Conservation (phyloP, 2,888 invertebrate species). For the Hyles lineata region DNA sequence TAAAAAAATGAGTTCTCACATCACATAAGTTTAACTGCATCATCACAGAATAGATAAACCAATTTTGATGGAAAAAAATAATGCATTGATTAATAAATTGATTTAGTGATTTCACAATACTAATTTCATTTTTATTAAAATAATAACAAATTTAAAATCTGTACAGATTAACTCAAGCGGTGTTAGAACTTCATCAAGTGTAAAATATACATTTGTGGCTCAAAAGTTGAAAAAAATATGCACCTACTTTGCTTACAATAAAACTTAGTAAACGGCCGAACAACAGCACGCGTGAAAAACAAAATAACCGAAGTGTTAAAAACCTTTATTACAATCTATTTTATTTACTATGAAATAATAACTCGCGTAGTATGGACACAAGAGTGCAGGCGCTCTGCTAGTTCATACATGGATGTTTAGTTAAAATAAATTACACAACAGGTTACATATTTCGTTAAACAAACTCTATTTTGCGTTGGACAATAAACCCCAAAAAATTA, state of each 20-base stretch:
- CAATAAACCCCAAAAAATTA: not conserved
- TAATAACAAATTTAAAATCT: no score
- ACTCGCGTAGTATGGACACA: constrained; percentile 3
- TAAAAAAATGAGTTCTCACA: constrained; percentile 9
- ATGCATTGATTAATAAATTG: no score
- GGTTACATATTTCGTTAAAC: not conserved
- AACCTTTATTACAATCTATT: constrained; percentile 18
- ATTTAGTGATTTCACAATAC: not conserved
- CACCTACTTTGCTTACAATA: constrained; percentile 21
- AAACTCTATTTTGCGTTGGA: not conserved
- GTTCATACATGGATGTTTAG: not conserved
- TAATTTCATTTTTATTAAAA: not conserved
- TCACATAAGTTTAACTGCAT: not conserved
- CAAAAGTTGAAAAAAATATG: constrained; percentile 16
- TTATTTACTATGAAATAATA: constrained; percentile 26
- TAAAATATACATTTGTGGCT: constrained; percentile 17
- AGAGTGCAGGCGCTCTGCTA: not conserved
- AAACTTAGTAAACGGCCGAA: constrained; percentile 23
- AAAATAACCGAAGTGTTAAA: constrained; percentile 22
- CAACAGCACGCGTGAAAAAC: constrained; percentile 13
- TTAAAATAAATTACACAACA: not conserved
- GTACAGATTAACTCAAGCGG: not conserved
- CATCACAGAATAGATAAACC: not conserved
- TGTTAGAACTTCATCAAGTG: constrained; percentile 6
- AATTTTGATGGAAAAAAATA: not conserved